These are phyloP conservation scores for Planiliza haematocheilus DNA, from an alignment of 2,113 vertebrate genomes.

Conservation along the genomic window DNA sequence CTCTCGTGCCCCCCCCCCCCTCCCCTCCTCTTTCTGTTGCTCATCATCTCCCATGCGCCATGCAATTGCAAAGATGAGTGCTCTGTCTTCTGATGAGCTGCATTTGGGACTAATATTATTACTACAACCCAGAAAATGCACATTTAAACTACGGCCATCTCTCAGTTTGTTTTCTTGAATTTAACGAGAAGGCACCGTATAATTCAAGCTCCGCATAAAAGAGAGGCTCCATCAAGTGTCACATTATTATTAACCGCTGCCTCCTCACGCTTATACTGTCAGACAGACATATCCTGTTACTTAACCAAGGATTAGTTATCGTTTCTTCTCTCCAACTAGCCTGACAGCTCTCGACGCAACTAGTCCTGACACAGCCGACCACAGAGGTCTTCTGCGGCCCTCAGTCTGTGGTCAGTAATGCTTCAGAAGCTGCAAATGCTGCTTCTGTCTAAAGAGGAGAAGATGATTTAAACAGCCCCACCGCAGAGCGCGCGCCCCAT, in stretches of 20 bases:
- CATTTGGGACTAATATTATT: too few species aligned
- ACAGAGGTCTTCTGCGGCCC: slow-evolving; percentile 65
- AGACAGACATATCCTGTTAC: slow-evolving; percentile 27
- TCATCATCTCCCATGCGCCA: slow-evolving; percentile 66
- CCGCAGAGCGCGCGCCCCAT: slow-evolving; percentile 66
- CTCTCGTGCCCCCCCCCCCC: slow-evolving; percentile 68
- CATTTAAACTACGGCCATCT: neutral
- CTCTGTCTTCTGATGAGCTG: slow-evolving; percentile 20
- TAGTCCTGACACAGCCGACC: slow-evolving; percentile 63
- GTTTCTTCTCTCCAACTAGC: slow-evolving; percentile 19
- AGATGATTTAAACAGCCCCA: slow-evolving; percentile 61
- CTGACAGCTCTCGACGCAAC: slow-evolving; percentile 60
- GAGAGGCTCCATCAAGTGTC: neutral
- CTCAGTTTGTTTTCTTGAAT: neutral
- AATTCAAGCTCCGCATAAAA: too few species aligned
- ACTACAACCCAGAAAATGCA: slow-evolving; percentile 2
- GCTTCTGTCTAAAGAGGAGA: slow-evolving; percentile 37
- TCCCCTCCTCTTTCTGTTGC: slow-evolving; percentile 50
- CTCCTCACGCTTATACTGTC: slow-evolving; percentile 4
- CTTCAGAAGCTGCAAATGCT: slow-evolving; percentile 31
- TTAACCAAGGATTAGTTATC: slow-evolving; percentile 30
- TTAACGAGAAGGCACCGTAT: neutral
- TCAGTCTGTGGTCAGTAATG: slow-evolving; percentile 69
- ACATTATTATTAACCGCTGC: slow-evolving; percentile 5
- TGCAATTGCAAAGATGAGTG: slow-evolving; percentile 53